Evolutionary conservation across 2,113 vertebrate genomes (phyloP), one percentile per base, ranked within the genome.

Genomic region (Limanda limanda): DNA sequence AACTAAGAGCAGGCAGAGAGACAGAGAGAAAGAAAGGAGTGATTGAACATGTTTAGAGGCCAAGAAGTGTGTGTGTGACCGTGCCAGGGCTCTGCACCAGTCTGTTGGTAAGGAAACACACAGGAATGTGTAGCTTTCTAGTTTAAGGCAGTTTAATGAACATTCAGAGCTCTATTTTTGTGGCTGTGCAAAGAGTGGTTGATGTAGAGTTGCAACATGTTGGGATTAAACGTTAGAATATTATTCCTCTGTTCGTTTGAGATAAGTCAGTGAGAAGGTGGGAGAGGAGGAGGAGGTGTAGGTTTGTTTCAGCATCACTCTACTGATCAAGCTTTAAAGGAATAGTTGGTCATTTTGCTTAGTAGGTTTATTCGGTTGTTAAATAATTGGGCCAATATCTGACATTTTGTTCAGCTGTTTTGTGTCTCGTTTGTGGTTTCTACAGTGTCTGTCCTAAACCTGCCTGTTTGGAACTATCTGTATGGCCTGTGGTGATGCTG

Each of bases 141-240:
- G 86, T 93, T 94, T 90, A 93, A 91, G 85, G 90, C 89, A 86
- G 79, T 92, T 91, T 93, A 92, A 94, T 93, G 90, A 93, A 93
- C 91, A 93, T 87, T 80, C 85, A 84, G 62, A 35, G 87, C 83
- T 89, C 70, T 72, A 69, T 83, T 79, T 88, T 3, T 68, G 78
- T 76, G 76, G 70, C 23, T 25, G 68, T 65, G 81, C 66, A 72
- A 60, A 84, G 74, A 67, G 60, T 35, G 24, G 66, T 63, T 56
- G 56, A 47, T 55, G 61, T 48, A 20, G 48, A 0, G 52, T 59
- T 27, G 17, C 68, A 52, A 55, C 71, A n/a, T 17, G 27, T 18
- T 42, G 74, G 70, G 64, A 31, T 72, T 72, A 70, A 27, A 37
- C 8, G 20, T 54, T 65, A 60, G 72, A 70, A 71, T 31, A 21